Base-by-base conservation (phyloP, 2,113 vertebrate species). In the Sylvia atricapilla region DNA sequence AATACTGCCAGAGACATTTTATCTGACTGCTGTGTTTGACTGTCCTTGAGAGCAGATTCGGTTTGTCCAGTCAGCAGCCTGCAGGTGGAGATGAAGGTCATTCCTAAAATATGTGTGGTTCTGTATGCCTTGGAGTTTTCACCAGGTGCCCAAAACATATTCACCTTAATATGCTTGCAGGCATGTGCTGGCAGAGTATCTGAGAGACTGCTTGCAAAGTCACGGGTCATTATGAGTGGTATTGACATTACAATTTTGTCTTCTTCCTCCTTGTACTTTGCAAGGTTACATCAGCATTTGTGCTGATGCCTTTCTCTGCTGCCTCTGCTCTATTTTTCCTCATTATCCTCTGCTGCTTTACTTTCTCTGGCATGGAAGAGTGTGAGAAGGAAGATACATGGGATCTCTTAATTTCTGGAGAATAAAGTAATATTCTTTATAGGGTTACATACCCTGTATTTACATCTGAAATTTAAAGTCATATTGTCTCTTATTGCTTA, bases 61-160 rank as follows among this genome's bases (percentile, higher is more conserved):
- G 5, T 56, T 77, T 85, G 74, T 79, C 70, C 75, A 92, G 53
- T 90, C 76, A 92, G 83, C 73, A 87, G 39, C 60, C 78, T 72
- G 66, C 39, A 84, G 47, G 56, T 63, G 67, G 8, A 72, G 39
- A 87, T 27, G 23, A 89, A 91, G 52, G 81, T 74, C 55, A 63
- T 89, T 91, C 31, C 55, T 87, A 49, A 82, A 80, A 60, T 60
- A 86, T 17, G 8, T 35, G 41, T 18, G 16, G 10, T 55, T 59
- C 23, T 90, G 3, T 31, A 39, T 47, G 52, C 33, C 53, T 85
- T 85, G 30, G 44, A 60, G 62, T 28, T 83, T 83, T 76, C 66
- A 64, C 8, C 22, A n/a, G 0, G 2, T 21, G 43, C 62, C 62
- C 35, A 68, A 68, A 72, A 16, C 1, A 0, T 20, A 33, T 39